phyloP scores from a whole-genome alignment of 2,113 vertebrate species.

The Dasyornis broadbenti region DNA sequence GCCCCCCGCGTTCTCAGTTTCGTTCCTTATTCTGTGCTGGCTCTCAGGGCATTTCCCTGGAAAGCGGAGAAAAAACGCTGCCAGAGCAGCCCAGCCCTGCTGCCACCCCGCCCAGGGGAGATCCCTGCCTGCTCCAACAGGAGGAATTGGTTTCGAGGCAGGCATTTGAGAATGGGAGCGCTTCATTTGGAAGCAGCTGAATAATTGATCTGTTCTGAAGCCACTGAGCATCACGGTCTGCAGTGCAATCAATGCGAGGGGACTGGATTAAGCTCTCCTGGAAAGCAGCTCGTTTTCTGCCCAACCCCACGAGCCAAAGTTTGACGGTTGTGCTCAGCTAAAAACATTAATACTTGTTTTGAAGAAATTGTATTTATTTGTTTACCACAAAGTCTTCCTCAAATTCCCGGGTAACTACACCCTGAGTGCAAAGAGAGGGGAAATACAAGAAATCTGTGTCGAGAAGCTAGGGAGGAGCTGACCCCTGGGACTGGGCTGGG shows the following conservation, averaged over 20 bases:
- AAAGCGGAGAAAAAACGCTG: too few relatives aligned
- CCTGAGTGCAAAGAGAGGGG: background rate
- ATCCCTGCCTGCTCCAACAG: background rate
- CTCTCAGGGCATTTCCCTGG: background rate
- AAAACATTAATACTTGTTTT: background rate
- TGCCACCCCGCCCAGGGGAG: fast-evolving
- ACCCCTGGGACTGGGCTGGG: background rate
- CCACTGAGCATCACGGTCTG: background rate
- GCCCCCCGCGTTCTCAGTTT: background rate
- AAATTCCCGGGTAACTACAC: background rate
- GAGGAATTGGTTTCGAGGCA: background rate
- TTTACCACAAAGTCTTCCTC: background rate
- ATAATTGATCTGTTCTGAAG: background rate
- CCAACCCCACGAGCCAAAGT: background rate
- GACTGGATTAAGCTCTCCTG: background rate
- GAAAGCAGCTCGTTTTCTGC: background rate
- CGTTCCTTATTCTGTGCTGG: background rate
- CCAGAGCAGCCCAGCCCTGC: background rate
- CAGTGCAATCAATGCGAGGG: background rate
- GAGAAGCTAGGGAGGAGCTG: background rate
- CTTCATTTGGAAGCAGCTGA: background rate
- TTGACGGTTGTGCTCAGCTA: background rate
- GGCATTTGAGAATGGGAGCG: background rate
- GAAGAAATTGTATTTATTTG: background rate
- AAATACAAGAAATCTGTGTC: fast-evolving